Evolutionary conservation across 1,140 invertebrate species (phyloP).

Genomic region (Chironomus striatipennis): DNA sequence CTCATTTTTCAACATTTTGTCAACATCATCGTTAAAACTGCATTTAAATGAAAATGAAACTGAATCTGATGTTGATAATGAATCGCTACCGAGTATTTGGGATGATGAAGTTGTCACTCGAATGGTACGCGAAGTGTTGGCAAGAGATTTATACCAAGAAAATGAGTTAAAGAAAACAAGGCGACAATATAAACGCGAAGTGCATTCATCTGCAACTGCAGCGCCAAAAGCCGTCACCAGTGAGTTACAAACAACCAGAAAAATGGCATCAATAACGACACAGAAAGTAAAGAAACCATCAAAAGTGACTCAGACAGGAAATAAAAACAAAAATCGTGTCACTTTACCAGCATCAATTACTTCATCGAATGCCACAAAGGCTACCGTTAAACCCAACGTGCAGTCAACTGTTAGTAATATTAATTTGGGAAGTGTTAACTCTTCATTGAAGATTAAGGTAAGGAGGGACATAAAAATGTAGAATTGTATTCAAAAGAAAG

Average conservation of each 20-base stretch:
- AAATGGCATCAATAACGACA: not conserved
- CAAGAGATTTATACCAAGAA: not conserved
- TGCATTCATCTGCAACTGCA: not conserved
- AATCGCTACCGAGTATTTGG: constrained; percentile 4
- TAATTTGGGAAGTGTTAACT: not conserved
- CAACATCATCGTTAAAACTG: not conserved
- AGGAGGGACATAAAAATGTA: not conserved
- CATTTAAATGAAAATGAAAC: not conserved
- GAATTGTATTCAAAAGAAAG: too few relatives aligned
- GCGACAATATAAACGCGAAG: constrained; percentile 2
- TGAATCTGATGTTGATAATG: not conserved
- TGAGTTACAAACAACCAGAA: not conserved
- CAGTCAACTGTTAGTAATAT: not conserved
- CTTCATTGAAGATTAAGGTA: constrained; percentile 2
- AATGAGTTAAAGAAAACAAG: not conserved
- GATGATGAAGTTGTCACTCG: not conserved
- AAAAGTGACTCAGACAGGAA: not conserved
- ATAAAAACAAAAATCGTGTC: constrained; percentile 11
- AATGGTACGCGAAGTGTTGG: constrained; percentile 3
- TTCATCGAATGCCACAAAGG: not conserved
- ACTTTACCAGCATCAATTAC: not conserved
- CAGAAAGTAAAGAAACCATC: not conserved
- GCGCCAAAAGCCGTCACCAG: not conserved
- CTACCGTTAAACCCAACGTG: not conserved
- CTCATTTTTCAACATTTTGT: not conserved